phyloP scores from a whole-genome alignment of 2,797 vertebrate genomes.

The Falco concolor region DNA sequence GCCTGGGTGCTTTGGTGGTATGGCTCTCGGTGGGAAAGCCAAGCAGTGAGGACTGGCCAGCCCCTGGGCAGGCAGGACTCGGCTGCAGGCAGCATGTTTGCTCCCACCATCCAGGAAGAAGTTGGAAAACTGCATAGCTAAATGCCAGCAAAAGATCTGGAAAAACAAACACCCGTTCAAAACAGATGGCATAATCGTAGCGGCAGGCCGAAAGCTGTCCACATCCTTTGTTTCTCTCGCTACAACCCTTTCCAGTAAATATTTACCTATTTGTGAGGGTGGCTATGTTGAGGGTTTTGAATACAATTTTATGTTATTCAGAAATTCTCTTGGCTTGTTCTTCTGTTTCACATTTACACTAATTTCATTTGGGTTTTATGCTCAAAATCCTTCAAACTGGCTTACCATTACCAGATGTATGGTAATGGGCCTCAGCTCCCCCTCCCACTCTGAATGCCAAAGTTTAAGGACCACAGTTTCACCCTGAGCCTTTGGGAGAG shows the following conservation, averaged over 20 bases:
- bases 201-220: not conserved
- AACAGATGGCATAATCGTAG: not conserved
- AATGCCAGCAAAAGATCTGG: not conserved
- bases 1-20: fast-evolving
- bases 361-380: not conserved
- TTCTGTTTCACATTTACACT: not conserved
- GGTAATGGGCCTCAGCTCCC: fast-evolving
- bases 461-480: not conserved
- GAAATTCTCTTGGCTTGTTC: not conserved
- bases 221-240: not conserved
- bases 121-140: not conserved
- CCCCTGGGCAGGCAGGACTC: not conserved
- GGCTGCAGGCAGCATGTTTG: fast-evolving
- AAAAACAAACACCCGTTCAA: not conserved
- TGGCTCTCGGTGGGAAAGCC: fast-evolving
- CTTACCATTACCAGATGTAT: fast-evolving
- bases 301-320: fast-evolving
- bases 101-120: not conserved
- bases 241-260: not conserved
- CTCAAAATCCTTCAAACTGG: not conserved
- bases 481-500: not conserved
- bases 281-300: not conserved
- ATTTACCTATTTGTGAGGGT: not conserved
- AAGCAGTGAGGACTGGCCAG: not conserved
- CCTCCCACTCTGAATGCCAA: fast-evolving